Conservation (phyloP, 2,888 invertebrate species). For the Halictus ligatus region DNA sequence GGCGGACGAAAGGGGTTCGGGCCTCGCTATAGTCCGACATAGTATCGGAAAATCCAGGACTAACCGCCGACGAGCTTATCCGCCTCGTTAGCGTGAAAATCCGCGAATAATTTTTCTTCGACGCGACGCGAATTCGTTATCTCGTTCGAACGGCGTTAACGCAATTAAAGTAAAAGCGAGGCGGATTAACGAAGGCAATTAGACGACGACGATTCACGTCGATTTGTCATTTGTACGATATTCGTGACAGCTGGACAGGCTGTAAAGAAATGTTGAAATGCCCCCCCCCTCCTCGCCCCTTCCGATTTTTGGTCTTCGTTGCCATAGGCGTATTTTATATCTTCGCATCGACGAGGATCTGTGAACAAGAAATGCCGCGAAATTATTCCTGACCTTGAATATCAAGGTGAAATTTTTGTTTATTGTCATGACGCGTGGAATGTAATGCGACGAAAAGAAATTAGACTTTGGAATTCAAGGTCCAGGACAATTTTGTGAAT, state of each 20-base stretch:
- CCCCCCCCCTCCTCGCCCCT: too few species aligned
- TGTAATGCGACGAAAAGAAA: too few species aligned
- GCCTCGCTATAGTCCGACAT: slow-evolving; percentile 62
- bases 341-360: too few species aligned
- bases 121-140: slow-evolving; percentile 66
- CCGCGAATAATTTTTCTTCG: slow-evolving; percentile 68
- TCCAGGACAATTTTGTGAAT: not conserved
- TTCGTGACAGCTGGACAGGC: not conserved
- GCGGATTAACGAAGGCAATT: slow-evolving; percentile 62
- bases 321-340: too few species aligned
- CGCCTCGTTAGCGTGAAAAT: slow-evolving; percentile 65
- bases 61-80: slow-evolving; percentile 70
- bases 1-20: not conserved
- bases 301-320: too few species aligned
- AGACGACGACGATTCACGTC: slow-evolving; percentile 33
- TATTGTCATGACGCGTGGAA: too few species aligned
- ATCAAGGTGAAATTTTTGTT: too few species aligned
- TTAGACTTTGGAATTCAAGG: too few species aligned
- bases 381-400: too few species aligned
- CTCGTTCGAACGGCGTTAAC: slow-evolving; percentile 37
- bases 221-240: slow-evolving; percentile 23
- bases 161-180: slow-evolving; percentile 68
- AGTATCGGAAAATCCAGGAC: slow-evolving; percentile 70
- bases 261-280: not conserved
- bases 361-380: too few species aligned